These are phyloP conservation scores for Andrena haemorrhoa DNA, from an alignment of 2,888 invertebrate species.

Conservation along the genomic window DNA sequence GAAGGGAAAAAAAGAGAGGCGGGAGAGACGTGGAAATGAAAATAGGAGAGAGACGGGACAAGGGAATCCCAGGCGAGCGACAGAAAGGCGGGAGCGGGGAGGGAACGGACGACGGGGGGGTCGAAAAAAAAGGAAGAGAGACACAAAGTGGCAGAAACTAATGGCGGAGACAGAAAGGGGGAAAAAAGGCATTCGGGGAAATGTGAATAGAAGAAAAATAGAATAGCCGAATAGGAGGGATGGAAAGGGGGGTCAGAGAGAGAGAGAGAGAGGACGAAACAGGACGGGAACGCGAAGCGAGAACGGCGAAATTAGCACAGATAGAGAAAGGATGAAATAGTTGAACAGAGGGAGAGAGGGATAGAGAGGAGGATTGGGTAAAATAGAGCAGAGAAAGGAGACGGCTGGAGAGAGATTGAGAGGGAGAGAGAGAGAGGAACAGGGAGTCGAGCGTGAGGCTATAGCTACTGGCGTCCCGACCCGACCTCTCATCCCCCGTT, in stretches of 20 bases:
- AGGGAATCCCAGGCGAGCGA: constrained; percentile 19
- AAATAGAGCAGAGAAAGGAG: constrained; percentile 13
- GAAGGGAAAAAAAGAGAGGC: background rate
- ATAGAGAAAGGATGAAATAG: constrained; percentile 50
- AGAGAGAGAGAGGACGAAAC: constrained; percentile 1
- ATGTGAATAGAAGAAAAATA: constrained; percentile 63
- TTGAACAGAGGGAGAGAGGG: constrained; percentile 6
- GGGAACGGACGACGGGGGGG: constrained; percentile 29
- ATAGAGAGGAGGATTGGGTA: background rate
- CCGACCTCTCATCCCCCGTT: constrained; percentile 71
- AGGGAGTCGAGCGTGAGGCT: constrained; percentile 63
- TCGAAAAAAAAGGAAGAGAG: constrained; percentile 6
- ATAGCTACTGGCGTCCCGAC: constrained; percentile 73
- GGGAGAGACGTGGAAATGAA: constrained; percentile 44
- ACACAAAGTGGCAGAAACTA: constrained; percentile 62
- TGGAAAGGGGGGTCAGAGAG: background rate
- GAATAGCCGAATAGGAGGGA: constrained; percentile 38
- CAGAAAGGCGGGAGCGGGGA: constrained; percentile 11
- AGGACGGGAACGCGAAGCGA: constrained; percentile 23
- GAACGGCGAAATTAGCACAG: constrained; percentile 47
- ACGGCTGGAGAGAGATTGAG: constrained; percentile 11
- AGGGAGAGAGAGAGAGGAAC: constrained; percentile 8
- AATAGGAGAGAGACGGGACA: constrained; percentile 49
- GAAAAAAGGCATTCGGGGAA: constrained; percentile 44
- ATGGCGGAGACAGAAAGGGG: constrained; percentile 49